Evolutionary conservation across 2,113 vertebrate species (phyloP), one percentile per base, ranked within the genome.

Genomic region (Camelus dromedarius): DNA sequence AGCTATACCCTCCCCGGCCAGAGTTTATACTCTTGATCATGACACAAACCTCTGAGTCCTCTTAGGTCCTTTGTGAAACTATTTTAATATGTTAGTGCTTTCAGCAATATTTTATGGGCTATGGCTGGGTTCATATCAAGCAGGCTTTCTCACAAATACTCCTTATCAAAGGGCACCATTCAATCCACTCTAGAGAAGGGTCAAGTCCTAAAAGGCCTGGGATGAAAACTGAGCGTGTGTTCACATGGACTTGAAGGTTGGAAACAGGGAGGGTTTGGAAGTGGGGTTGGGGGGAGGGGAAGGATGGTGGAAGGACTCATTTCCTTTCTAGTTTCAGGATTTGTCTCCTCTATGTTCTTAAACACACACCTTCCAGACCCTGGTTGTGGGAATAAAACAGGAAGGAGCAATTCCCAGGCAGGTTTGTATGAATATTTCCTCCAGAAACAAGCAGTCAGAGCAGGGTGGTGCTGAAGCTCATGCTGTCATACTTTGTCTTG

Each of bases 41-140:
- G 42, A 83, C 26, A 76, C 38, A 95, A 80, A 38, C 50, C 15
- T 82, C 26, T 86, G 89, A 75, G 35, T 62, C 15, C 35, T 92
- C 32, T 70, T 85, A 69, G 52, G 52, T 80, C 46, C 35, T 90
- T 80, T 93, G 52, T 91, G 62, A 95, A 96, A 69, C 86, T 84
- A 90, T 90, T 93, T 83, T 97, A 93, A 48, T 84, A 46, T 75
- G 26, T 75, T 95, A 91, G 19, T 84, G 16, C 30, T 93, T 97
- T 92, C 54, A 89, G 50, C 60, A 93, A 66, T 88, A 58, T 76
- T 95, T 95, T 69, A 35, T 94, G 73, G 73, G 56, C 66, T 86
- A 26, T 88, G 48, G 19, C 26, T 91, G 10, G 35, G 58, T 86
- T 93, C 81, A 35, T 77, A 69, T 13, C 50, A 96, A 93, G 46